A percentile compares a stretch with the other conserved stretches of the same genome.
These are phyloP conservation scores for Poliocrania exsul DNA, from an alignment of 2,797 vertebrate species.

Conservation along the genomic window DNA sequence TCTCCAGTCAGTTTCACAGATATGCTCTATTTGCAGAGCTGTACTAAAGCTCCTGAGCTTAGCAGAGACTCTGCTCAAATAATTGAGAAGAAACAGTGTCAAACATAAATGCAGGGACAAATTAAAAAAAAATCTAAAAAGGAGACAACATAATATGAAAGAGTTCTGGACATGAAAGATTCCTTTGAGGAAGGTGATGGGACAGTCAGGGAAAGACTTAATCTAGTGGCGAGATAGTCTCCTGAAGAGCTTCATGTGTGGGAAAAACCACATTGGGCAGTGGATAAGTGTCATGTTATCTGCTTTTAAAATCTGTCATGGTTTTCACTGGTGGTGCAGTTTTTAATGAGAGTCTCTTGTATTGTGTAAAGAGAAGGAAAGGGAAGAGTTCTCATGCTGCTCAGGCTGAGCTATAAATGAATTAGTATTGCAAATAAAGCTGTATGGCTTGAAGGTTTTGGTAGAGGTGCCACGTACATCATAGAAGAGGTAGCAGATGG, in stretches of 20 bases:
- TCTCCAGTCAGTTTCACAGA: not conserved
- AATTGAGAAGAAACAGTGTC: not conserved
- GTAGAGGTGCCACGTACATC: not conserved
- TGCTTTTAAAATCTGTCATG: not conserved
- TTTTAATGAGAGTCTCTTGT: not conserved
- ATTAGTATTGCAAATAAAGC: not conserved
- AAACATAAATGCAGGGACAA: not conserved
- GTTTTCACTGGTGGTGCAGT: not conserved
- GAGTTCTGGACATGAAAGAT: not conserved
- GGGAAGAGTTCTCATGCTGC: not conserved
- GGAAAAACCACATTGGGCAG: not conserved
- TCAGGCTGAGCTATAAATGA: not conserved
- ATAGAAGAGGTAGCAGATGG: not conserved
- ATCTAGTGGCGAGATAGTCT: not conserved
- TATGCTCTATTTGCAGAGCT: not conserved
- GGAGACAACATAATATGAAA: not conserved
- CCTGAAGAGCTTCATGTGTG: not conserved
- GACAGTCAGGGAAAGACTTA: not conserved
- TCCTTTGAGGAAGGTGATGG: not conserved
- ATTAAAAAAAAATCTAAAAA: too few relatives aligned
- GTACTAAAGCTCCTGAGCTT: not conserved
- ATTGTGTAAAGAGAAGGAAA: not conserved
- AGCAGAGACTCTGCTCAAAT: not conserved
- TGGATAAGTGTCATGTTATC: not conserved
- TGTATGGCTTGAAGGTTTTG: not conserved